phyloP scores from a whole-genome alignment of 2,888 invertebrate genomes.

The Drosophila mimica region DNA sequence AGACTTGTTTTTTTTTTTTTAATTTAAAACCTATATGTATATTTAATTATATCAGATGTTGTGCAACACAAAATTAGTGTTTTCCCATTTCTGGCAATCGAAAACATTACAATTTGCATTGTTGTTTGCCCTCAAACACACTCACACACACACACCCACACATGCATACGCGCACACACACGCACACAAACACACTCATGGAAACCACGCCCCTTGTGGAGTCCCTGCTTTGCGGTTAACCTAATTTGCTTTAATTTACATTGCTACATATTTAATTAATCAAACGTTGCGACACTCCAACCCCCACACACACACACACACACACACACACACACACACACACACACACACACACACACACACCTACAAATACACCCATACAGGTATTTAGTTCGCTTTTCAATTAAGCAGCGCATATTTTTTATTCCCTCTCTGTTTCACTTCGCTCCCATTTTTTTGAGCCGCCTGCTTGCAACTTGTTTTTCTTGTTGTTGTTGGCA shows the following conservation, averaged over 20 bases:
- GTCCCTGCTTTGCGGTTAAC: conserved; percentile 60
- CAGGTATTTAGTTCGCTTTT: conserved; percentile 63
- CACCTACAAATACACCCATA: neutral
- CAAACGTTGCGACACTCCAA: conserved; percentile 54
- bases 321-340: neutral
- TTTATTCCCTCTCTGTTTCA: conserved; percentile 4
- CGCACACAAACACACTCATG: neutral
- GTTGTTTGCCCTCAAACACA: conserved; percentile 12
- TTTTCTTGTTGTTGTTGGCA: conserved; percentile 8
- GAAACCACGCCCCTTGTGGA: neutral
- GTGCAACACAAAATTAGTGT: neutral
- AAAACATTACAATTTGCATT: conserved; percentile 21
- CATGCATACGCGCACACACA: neutral
- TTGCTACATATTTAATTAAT: conserved; percentile 74
- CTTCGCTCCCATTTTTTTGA: conserved; percentile 19
- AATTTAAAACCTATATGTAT: neutral
- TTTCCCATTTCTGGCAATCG: neutral
- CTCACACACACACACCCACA: neutral
- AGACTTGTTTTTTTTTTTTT: neutral
- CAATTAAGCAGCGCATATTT: conserved; percentile 58
- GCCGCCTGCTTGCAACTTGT: conserved; percentile 14
- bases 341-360: conserved; percentile 11
- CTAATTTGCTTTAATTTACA: conserved; percentile 81
- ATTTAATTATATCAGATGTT: neutral
- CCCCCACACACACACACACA: neutral